A percentile compares a stretch with the other conserved stretches of the same genome.
Evolutionary conservation across 2,888 invertebrate genomes (phyloP).

Genomic region (Polyploca ridens): DNA sequence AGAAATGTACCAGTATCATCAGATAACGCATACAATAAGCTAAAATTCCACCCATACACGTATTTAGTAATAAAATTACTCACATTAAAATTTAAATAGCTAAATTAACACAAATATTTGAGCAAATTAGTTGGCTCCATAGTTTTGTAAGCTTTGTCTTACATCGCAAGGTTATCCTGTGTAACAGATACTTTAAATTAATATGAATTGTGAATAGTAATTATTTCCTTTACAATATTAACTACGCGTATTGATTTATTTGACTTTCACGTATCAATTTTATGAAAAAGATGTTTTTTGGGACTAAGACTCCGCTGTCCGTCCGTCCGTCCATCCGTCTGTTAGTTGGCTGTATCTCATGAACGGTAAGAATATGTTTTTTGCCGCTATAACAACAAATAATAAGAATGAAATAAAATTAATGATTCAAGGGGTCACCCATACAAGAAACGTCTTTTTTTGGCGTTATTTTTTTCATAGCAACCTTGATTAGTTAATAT

Average conservation of each 20-base stretch:
- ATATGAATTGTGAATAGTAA: background rate
- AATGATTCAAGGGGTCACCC: too few species aligned
- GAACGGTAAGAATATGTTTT: too few species aligned
- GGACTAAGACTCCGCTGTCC: too few species aligned
- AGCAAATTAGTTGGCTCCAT: conserved; percentile 24
- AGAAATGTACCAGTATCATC: background rate
- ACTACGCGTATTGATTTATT: background rate
- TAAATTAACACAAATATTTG: conserved; percentile 44
- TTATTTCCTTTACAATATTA: background rate
- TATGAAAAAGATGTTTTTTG: too few species aligned
- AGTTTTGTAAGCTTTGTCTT: conserved; percentile 32
- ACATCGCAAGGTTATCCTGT: conserved; percentile 35
- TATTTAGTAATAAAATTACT: conserved; percentile 28
- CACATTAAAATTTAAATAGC: conserved; percentile 39
- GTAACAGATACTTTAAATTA: conserved; percentile 19
- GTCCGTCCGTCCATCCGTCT: too few species aligned
- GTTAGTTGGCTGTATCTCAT: too few species aligned
- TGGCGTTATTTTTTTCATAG: too few species aligned
- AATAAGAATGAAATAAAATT: too few species aligned
- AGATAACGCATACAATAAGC: background rate
- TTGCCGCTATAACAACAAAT: too few species aligned
- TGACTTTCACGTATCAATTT: background rate
- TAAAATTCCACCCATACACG: conserved; percentile 21
- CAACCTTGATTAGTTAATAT: too few species aligned
- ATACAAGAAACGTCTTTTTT: too few species aligned